Evolutionary conservation across 2,797 vertebrate genomes (phyloP).

Genomic region (Propithecus deckenii): DNA sequence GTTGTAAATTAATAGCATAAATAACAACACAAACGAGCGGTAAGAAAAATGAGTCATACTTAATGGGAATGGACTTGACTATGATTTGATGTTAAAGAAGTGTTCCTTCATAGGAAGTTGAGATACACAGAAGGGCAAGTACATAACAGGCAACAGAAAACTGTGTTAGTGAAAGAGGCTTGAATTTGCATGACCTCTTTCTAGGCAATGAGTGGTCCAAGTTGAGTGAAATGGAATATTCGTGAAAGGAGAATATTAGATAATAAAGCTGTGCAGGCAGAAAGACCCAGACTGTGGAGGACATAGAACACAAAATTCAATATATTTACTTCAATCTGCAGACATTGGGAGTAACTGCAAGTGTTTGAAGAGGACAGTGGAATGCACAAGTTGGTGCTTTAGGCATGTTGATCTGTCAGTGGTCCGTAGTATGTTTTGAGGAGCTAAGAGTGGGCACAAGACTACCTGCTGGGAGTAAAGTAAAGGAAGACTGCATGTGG

Average conservation of each 20-base stretch:
- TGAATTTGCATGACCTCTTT: background rate
- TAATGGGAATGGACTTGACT: background rate
- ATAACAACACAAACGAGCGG: background rate
- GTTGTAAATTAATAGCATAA: background rate
- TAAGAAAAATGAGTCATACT: background rate
- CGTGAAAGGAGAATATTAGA: background rate
- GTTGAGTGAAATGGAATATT: background rate
- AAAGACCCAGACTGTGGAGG: background rate
- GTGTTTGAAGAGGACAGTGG: background rate
- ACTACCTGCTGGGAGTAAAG: background rate
- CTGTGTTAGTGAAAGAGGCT: background rate
- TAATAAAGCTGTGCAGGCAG: background rate
- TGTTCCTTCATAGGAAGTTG: background rate
- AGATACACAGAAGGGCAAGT: background rate
- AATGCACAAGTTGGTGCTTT: background rate
- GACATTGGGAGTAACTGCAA: background rate
- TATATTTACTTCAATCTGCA: background rate
- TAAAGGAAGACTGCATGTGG: background rate
- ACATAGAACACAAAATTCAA: background rate
- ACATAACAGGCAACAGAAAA: background rate
- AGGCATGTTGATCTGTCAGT: background rate
- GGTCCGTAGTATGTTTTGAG: background rate
- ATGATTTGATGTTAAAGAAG: background rate
- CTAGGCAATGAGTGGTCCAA: background rate
- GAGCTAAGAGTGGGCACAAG: background rate